Evolutionary conservation across 2,888 invertebrate species (phyloP), one percentile per base, ranked within the genome.

Genomic region (Mythimna ferrago): DNA sequence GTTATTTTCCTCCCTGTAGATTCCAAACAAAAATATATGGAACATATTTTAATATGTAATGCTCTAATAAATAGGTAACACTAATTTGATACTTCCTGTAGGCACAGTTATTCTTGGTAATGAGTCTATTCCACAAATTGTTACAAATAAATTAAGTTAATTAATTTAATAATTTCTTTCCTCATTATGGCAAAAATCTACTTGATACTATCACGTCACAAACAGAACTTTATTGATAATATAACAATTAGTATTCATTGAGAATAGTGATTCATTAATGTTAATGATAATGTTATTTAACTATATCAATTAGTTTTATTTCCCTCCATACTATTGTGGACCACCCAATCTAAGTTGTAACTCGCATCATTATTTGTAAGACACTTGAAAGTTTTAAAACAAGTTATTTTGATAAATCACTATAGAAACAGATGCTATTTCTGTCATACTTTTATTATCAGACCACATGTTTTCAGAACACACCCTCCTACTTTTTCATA

Each of bases 351-450:
- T 41, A 10, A 44, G 11, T 48, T 66, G 53, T 65, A 56, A 71
- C 71, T 70, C 72, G 76, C 76, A 76, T 86, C 74, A 78, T 32
- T 74, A 35, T 21, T 85, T 80, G 83, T 71, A 70, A 84, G 82
- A 81, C 81, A 86, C 77, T 84, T 69, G 48, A 83, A 32, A 53
- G 5, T 51, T 57, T 54, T 2, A 5, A 53, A 80, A 78, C 78
- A 73, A 21, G 58, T 61, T 79, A 82, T 82, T 53, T 82, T 85
- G 84, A 88, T 87, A 84, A 91, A 89, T 86, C 86, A 82, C 83
- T 81, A 83, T 82, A 76, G 77, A 81, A 81, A 72, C 87, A 88
- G 84, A 87, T 88, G 86, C 83, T 82, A 78, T 86, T 80, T 79
- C 53, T 61, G 68, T 70, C 66, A 21, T 38, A 51, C 6, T 75